These are phyloP conservation scores for Thecocarcelia acutangulata DNA, from an alignment of 2,888 invertebrate species.

Conservation along the genomic window DNA sequence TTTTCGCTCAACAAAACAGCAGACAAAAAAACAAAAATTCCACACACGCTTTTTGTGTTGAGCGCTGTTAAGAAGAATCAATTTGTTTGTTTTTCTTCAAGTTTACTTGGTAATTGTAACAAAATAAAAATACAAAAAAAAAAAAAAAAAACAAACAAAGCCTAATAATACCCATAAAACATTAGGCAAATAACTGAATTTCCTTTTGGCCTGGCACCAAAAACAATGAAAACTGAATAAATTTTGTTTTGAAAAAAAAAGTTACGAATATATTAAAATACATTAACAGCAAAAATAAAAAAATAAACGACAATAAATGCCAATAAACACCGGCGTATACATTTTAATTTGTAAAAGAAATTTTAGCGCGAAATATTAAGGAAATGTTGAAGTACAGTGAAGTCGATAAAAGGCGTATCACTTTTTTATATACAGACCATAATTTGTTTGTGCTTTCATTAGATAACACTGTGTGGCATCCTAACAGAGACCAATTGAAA, in stretches of 20 bases:
- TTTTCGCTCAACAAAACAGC: neutral
- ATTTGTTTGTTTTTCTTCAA: neutral
- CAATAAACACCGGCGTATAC: neutral
- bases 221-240: conserved; percentile 7
- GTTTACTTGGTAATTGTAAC: conserved; percentile 38
- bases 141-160: conserved; percentile 33
- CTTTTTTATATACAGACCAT: too few species aligned
- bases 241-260: conserved; percentile 2
- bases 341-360: neutral
- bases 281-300: conserved; percentile 3
- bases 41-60: neutral
- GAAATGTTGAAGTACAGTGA: conserved; percentile 11
- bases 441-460: too few species aligned
- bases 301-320: conserved; percentile 33
- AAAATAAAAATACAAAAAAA: conserved; percentile 58
- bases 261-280: conserved; percentile 1
- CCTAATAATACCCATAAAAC: conserved; percentile 59
- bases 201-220: neutral
- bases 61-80: neutral
- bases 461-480: too few species aligned
- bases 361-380: conserved; percentile 7
- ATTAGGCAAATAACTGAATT: conserved; percentile 43
- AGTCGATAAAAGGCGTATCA: too few species aligned
- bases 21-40: neutral
- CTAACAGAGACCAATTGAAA: too few species aligned